Percentiles rank a stretch among this genome's conserved stretches.
These are phyloP conservation scores for Glaucopsyche alexis DNA, from an alignment of 2,888 invertebrate genomes.

Conservation along the genomic window DNA sequence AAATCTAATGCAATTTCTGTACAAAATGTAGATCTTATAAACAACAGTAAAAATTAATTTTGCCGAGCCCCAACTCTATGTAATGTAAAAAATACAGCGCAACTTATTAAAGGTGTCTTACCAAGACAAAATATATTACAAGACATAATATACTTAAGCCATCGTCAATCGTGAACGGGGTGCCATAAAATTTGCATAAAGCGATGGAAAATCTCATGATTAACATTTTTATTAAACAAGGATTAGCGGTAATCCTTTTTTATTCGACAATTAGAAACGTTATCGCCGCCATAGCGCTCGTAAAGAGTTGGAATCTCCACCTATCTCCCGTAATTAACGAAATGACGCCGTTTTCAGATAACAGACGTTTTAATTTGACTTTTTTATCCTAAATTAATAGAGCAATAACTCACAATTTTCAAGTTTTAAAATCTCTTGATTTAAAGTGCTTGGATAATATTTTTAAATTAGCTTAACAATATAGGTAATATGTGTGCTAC, in stretches of 20 bases:
- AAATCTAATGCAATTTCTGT: not conserved
- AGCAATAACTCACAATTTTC: constrained; percentile 49
- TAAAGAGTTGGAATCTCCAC: constrained; percentile 73
- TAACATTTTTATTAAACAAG: constrained; percentile 80
- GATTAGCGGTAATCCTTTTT: constrained; percentile 77
- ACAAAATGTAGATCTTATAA: not conserved
- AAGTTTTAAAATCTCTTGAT: constrained; percentile 21
- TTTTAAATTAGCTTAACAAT: not conserved
- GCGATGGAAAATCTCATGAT: constrained; percentile 71
- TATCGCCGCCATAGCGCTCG: constrained; percentile 69
- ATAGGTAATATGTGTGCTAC: not conserved
- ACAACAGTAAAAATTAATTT: not conserved
- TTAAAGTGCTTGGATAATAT: not conserved
- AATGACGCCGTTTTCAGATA: constrained; percentile 65
- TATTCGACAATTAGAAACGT: constrained; percentile 78
- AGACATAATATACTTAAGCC: constrained; percentile 37
- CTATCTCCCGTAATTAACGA: constrained; percentile 69
- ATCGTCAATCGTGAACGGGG: constrained; percentile 53
- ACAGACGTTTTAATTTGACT: constrained; percentile 57
- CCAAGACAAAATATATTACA: constrained; percentile 36
- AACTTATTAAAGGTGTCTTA: constrained; percentile 20
- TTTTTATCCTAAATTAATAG: constrained; percentile 51
- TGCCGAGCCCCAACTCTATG: not conserved
- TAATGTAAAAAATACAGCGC: not conserved
- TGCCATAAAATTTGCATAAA: constrained; percentile 70